Percentiles rank a stretch among this genome's conserved stretches.
phyloP scores from a whole-genome alignment of 2,797 vertebrate species.

The Halcyon chelicuti region DNA sequence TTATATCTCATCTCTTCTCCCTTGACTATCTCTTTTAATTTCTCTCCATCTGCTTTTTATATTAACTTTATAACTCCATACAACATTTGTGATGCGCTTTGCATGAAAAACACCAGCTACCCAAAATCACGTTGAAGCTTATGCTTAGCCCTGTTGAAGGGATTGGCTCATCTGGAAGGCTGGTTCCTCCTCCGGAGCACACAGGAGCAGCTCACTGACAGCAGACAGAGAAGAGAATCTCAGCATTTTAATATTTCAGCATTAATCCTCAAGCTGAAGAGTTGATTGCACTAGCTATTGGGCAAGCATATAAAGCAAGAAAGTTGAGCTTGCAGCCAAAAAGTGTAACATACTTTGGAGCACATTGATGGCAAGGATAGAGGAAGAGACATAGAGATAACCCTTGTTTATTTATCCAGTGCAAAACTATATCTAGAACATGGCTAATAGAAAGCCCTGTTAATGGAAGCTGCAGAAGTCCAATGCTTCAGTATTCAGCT shows the following conservation, averaged over 20 bases:
- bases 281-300: neutral
- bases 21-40: constrained; percentile 71
- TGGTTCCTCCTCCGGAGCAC: neutral
- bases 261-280: neutral
- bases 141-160: neutral
- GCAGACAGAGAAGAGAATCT: neutral
- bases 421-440: neutral
- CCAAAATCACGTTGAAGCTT: neutral
- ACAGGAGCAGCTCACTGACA: neutral
- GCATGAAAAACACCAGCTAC: constrained; percentile 22
- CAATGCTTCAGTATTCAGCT: neutral
- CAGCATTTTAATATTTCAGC: neutral
- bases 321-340: neutral
- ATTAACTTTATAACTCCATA: constrained; percentile 64
- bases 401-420: neutral
- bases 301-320: neutral
- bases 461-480: neutral
- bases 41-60: constrained; percentile 75
- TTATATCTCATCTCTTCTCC: constrained; percentile 68
- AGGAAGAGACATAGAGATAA: neutral
- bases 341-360: neutral
- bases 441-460: neutral
- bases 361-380: neutral
- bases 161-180: neutral
- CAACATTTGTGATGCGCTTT: constrained; percentile 25